These are phyloP conservation scores for Epinephelus fuscoguttatus DNA, from an alignment of 2,113 vertebrate genomes.

Conservation along the genomic window DNA sequence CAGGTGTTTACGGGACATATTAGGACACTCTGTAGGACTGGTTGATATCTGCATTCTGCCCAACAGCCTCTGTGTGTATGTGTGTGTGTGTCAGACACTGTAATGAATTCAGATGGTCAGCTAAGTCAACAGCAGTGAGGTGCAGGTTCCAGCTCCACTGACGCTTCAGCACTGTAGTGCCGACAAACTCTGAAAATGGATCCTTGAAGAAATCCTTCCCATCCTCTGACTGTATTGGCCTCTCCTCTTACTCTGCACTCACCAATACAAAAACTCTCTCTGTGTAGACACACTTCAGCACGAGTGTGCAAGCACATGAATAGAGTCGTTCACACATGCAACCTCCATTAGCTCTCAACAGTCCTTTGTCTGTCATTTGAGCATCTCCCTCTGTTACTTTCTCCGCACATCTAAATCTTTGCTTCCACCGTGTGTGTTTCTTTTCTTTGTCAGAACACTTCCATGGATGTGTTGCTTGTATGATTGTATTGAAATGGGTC, in stretches of 20 bases:
- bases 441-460: neutral
- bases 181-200: constrained; percentile 60
- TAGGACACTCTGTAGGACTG: constrained; percentile 57
- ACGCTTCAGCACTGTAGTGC: constrained; percentile 47
- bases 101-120: constrained; percentile 64
- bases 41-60: constrained; percentile 61
- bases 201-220: constrained; percentile 66
- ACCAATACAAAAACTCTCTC: constrained; percentile 20
- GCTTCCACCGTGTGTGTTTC: neutral
- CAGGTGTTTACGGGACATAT: constrained; percentile 74
- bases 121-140: constrained; percentile 71
- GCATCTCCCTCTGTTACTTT: constrained; percentile 49
- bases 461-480: constrained; percentile 47
- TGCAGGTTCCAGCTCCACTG: constrained; percentile 48
- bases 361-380: constrained; percentile 63
- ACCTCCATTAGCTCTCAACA: constrained; percentile 23
- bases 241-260: constrained; percentile 16
- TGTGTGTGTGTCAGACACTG: constrained; percentile 24
- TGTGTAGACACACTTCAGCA: constrained; percentile 3
- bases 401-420: constrained; percentile 43
- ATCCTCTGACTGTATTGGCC: constrained; percentile 60
- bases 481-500: constrained; percentile 58
- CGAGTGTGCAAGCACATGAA: neutral
- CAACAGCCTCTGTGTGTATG: neutral
- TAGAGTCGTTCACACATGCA: neutral